phyloP scores from a whole-genome alignment of 2,113 vertebrate genomes.

The Coturnix japonica region DNA sequence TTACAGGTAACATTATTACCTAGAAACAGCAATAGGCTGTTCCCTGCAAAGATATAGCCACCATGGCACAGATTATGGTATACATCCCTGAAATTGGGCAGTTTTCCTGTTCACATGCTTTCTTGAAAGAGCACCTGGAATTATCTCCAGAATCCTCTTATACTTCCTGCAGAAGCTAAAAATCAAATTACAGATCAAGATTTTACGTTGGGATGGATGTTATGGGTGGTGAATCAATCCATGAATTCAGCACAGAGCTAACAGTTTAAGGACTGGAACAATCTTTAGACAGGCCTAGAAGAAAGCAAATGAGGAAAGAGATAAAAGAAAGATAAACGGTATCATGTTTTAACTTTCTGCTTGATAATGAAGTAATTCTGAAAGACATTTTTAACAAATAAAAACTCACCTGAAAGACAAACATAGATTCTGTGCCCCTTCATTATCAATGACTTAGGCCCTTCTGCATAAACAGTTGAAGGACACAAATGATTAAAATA shows the following conservation, averaged over 20 bases:
- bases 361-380: neutral
- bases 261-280: neutral
- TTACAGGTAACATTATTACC: neutral
- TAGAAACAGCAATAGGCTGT: fast-evolving
- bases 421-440: neutral
- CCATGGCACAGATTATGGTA: neutral
- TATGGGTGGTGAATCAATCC: neutral
- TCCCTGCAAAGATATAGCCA: neutral
- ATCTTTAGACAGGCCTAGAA: neutral
- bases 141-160: neutral
- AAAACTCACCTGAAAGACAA: constrained; percentile 24
- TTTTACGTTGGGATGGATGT: neutral
- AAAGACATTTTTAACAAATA: neutral
- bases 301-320: neutral
- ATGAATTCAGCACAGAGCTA: neutral
- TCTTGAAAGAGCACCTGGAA: neutral
- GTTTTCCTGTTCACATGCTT: neutral
- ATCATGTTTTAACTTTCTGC: neutral
- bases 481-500: neutral
- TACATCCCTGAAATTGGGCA: neutral
- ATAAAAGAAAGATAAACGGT: neutral
- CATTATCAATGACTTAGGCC: neutral
- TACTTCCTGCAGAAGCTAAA: neutral
- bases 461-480: neutral
- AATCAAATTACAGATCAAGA: neutral